Percentiles rank a stretch among this genome's conserved stretches.
These are phyloP conservation scores for Ophion ventricosus DNA, from an alignment of 2,888 invertebrate genomes.

Conservation along the genomic window DNA sequence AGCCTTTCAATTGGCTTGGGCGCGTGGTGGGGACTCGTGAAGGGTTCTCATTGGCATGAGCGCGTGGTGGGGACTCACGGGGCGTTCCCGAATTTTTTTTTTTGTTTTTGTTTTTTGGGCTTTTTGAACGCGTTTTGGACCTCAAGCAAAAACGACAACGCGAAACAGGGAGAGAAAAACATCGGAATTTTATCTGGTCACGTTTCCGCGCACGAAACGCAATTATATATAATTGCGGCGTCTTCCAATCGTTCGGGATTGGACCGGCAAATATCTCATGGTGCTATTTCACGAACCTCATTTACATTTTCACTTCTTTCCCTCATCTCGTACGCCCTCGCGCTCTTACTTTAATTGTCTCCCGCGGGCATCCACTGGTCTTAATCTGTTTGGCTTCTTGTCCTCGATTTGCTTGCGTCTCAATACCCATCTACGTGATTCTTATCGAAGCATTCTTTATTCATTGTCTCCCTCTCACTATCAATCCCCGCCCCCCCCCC, in stretches of 20 bases:
- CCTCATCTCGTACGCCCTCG: background rate
- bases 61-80: background rate
- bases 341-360: conserved; percentile 29
- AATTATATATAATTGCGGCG: conserved; percentile 44
- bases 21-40: background rate
- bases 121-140: too few relatives aligned
- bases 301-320: conserved; percentile 48
- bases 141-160: background rate
- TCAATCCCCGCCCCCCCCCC: background rate
- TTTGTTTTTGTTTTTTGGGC: too few relatives aligned
- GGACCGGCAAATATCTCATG: conserved; percentile 42
- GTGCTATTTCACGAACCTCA: conserved; percentile 43
- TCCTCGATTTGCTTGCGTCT: conserved; percentile 33
- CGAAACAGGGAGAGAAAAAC: background rate
- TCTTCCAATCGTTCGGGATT: conserved; percentile 57
- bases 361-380: background rate
- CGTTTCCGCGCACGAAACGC: background rate
- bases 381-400: conserved; percentile 19
- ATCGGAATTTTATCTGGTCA: background rate
- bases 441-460: conserved; percentile 18
- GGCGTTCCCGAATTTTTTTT: background rate
- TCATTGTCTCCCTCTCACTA: background rate
- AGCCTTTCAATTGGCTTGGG: background rate
- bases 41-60: background rate
- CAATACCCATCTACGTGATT: conserved; percentile 44